Percentiles rank a stretch among this genome's conserved stretches.
phyloP scores from a whole-genome alignment of 2,888 invertebrate species.

The Polymixis lichenea region DNA sequence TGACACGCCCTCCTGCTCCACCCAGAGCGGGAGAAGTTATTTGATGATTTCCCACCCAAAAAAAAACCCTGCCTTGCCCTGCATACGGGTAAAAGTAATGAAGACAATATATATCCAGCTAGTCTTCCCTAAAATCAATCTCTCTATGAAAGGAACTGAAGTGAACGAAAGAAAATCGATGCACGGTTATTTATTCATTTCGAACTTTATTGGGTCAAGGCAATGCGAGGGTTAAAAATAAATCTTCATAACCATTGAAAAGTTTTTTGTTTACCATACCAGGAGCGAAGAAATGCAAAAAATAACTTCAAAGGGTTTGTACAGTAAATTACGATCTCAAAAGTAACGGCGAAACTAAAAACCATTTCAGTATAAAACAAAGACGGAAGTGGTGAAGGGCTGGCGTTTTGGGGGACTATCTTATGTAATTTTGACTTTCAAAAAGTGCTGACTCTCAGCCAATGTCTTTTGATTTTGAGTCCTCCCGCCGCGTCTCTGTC shows the following conservation, averaged over 20 bases:
- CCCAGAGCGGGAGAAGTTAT: too few relatives aligned
- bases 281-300: background rate
- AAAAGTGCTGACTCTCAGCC: too few relatives aligned
- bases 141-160: conserved; percentile 19
- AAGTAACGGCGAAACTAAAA: too few relatives aligned
- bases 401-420: too few relatives aligned
- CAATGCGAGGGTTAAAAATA: conserved; percentile 15
- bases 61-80: too few relatives aligned
- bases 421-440: too few relatives aligned
- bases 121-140: conserved; percentile 28
- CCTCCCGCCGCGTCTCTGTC: too few relatives aligned
- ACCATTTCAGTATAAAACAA: too few relatives aligned
- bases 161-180: conserved; percentile 50
- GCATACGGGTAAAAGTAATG: background rate
- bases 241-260: background rate
- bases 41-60: too few relatives aligned
- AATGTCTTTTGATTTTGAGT: too few relatives aligned
- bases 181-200: conserved; percentile 43
- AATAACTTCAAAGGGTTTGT: background rate
- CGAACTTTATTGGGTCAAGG: conserved; percentile 35
- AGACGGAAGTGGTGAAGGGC: too few relatives aligned
- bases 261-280: background rate
- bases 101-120: background rate
- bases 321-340: background rate
- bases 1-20: too few relatives aligned